A percentile compares a stretch with the other conserved stretches of the same genome.
phyloP scores from a whole-genome alignment of 2,113 vertebrate species.

The Rana temporaria region DNA sequence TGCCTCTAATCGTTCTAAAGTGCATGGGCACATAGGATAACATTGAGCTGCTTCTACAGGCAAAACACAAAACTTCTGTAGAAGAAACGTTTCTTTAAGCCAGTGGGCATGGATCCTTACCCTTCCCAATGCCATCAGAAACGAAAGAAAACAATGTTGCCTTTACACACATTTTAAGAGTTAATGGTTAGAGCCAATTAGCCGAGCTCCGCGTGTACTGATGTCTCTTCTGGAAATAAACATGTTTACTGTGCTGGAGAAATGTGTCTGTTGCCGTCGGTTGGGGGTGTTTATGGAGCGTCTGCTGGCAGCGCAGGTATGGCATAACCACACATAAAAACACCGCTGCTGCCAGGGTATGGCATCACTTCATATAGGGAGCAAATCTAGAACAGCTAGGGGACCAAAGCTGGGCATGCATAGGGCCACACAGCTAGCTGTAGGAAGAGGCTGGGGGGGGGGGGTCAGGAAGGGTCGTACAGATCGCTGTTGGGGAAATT shows the following conservation, averaged over 20 bases:
- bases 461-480: background rate
- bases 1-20: too few relatives aligned
- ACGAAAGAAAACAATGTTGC: too few relatives aligned
- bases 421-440: background rate
- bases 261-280: background rate
- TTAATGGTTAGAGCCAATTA: too few relatives aligned
- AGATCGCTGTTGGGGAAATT: background rate
- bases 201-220: too few relatives aligned
- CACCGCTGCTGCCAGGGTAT: background rate
- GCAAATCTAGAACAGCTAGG: too few relatives aligned
- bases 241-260: slow-evolving; percentile 1
- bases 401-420: background rate
- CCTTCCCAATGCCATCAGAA: too few relatives aligned
- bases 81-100: too few relatives aligned
- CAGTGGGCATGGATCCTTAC: too few relatives aligned
- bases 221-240: slow-evolving; percentile 6
- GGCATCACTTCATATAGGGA: background rate
- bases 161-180: too few relatives aligned
- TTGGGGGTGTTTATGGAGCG: background rate
- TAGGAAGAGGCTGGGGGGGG: background rate
- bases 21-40: too few relatives aligned
- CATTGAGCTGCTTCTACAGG: too few relatives aligned
- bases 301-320: background rate
- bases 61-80: too few relatives aligned
- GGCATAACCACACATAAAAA: background rate